Base-by-base conservation (phyloP, 2,113 vertebrate genomes). In the Mobula hypostoma region DNA sequence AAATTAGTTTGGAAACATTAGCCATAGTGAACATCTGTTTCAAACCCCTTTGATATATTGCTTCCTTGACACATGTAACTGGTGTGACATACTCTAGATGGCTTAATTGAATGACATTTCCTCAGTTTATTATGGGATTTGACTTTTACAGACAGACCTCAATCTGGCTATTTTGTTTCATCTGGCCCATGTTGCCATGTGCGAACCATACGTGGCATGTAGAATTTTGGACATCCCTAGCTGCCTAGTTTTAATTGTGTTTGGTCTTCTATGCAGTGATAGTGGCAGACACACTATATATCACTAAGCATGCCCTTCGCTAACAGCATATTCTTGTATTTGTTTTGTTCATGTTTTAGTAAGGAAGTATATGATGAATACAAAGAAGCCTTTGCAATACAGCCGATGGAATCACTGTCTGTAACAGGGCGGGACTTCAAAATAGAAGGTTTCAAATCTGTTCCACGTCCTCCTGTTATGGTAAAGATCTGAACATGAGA, bases 61-160 rank as follows among this genome's bases (percentile, higher is more conserved):
- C 91, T 74, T 74, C 91, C 91, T 93, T 93, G 91, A 93, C 91
- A 93, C 36, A 93, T 48, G 74, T 93, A 93, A 48, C 68, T 93
- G 40, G 36, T 56, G 19, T 29, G 36, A 40, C 24, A 72, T 68
- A 74, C 8, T 93, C 24, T 76, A 12, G 90, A 48, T 92, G 32
- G 32, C 21, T 92, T 92, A 93, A 93, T 93, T 93, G 70, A 93
- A 93, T 74, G 19, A 93, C 70, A 48, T 93, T 74, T 93, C 70
- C 91, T 93, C 70, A 74, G 70, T 70, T 48, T 93, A 76, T 93
- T 74, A 92, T 93, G 91, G 70, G 40, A 74, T 66, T 93, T 74
- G 91, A 72, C 70, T 74, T 74, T 93, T 93, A 93, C 68, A 76
- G 91, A 74, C 21, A 76, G 91, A 76, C 36, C 11, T 76, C 36